Base-by-base conservation (phyloP, 1,140 invertebrate species). In the Calliopsis andreniformis region DNA sequence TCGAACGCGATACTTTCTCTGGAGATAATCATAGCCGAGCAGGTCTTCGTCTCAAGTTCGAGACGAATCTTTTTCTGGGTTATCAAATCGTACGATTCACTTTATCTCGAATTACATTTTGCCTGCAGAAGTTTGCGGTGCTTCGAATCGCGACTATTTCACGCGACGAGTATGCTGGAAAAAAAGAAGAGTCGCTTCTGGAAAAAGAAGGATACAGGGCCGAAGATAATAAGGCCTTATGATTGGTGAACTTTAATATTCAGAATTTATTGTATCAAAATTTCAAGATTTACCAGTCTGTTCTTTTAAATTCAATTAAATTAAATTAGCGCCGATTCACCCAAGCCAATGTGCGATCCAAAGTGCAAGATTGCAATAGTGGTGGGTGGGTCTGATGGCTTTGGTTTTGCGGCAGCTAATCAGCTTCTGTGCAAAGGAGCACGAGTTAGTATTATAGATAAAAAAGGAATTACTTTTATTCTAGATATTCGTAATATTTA, bases 371-470 rank as follows among this genome's bases (percentile, higher is more conserved):
- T 92, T 47, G 93, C 90, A 5, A 78, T 93, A 16, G 83, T 94
- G 12, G 91, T 93, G 2, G 93, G 93, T 5, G 93, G 90, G 10
- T 91, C 92, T 3, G 87, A 89, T n/a, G 93, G 92, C 4, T 89
- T 93, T 4, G 93, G 93, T 20, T 88, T 88, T 63, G 90, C 90
- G 8, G 92, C 92, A 62, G 86, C 87, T 45, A 87, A 92, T 75
- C 89, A 91, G 55, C 82, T 94, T 1, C 78, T 93, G 16, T 88
- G 89, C 58, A 86, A 90, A 25, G 91, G 91, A n/a, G 91, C 91
- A 3, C 91, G 53, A 89, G 76, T 72, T 45, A 45, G 63, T 64
- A 25, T n/a, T n/a, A n/a, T n/a, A n/a, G n/a, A n/a, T n/a, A n/a
- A n/a, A n/a, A n/a, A n/a, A n/a, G n/a, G n/a, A n/a, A n/a, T n/a